Evolutionary conservation across 2,113 vertebrate genomes (phyloP).

Genomic region (Oryzias melastigma): DNA sequence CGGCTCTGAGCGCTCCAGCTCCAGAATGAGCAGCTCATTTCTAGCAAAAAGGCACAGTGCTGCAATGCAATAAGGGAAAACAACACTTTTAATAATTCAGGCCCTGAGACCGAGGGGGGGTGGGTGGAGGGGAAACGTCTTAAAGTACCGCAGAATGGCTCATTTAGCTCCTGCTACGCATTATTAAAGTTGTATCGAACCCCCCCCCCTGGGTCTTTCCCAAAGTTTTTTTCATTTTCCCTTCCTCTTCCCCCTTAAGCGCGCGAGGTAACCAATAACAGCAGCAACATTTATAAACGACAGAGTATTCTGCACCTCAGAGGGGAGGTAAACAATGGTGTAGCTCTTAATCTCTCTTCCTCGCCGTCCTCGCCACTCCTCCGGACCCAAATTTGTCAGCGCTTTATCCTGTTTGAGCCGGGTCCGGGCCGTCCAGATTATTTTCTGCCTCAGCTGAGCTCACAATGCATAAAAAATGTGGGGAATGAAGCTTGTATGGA

Average conservation of each 20-base stretch:
- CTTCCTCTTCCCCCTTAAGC: slow-evolving; percentile 50
- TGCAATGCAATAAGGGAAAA: slow-evolving; percentile 79
- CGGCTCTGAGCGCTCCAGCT: slow-evolving; percentile 47
- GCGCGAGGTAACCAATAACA: slow-evolving; percentile 71
- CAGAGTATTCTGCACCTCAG: slow-evolving; percentile 65
- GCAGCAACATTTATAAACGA: slow-evolving; percentile 72
- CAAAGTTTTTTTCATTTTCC: slow-evolving; percentile 57
- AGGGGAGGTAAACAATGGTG: slow-evolving; percentile 68
- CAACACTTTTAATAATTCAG: slow-evolving; percentile 81
- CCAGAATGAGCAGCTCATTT: slow-evolving; percentile 56
- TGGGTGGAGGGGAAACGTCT: slow-evolving; percentile 44
- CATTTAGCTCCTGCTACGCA: slow-evolving; percentile 74
- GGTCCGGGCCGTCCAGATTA: slow-evolving; percentile 57
- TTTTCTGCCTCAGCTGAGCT: slow-evolving; percentile 57
- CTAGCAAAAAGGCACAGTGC: slow-evolving; percentile 69
- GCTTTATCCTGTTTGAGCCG: slow-evolving; percentile 53
- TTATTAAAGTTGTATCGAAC: slow-evolving; percentile 79
- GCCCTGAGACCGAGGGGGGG: slow-evolving; percentile 54
- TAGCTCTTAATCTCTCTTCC: slow-evolving; percentile 71
- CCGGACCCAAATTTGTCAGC: slow-evolving; percentile 49
- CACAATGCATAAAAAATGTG: slow-evolving; percentile 64
- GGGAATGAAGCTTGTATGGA: slow-evolving; percentile 61
- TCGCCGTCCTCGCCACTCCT: slow-evolving; percentile 48
- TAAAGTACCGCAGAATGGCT: slow-evolving; percentile 74
- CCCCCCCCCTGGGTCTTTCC: slow-evolving; percentile 59